Evolutionary conservation across 2,888 invertebrate species (phyloP).

Genomic region (Strigamia transsilvanica): DNA sequence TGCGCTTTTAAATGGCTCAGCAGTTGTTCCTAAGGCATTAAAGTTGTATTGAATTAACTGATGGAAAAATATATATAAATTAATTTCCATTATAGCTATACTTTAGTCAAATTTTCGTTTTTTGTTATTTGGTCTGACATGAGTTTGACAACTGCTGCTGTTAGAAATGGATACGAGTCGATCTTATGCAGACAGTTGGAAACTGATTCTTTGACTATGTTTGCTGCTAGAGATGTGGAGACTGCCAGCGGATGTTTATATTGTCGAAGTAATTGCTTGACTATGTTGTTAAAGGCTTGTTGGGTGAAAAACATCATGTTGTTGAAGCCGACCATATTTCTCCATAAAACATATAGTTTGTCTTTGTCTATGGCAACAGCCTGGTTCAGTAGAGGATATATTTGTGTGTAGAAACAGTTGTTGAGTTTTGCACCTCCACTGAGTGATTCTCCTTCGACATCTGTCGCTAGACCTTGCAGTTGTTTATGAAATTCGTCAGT

Average conservation of each 20-base stretch:
- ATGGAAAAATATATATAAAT: too few relatives aligned
- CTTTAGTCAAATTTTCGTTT: too few relatives aligned
- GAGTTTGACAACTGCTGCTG: too few relatives aligned
- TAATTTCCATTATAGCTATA: too few relatives aligned
- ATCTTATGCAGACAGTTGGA: not conserved
- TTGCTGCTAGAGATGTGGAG: not conserved
- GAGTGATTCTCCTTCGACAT: not conserved
- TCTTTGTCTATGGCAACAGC: not conserved
- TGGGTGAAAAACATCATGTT: constrained; percentile 9
- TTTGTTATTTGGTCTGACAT: too few relatives aligned
- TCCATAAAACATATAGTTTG: not conserved
- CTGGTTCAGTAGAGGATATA: not conserved
- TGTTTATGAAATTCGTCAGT: not conserved
- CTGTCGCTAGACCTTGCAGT: not conserved
- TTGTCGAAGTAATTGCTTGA: constrained; percentile 3
- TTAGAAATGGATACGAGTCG: not conserved
- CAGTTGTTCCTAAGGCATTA: not conserved
- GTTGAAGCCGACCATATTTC: constrained; percentile 5
- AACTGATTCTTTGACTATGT: not conserved
- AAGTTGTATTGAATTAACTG: too few relatives aligned
- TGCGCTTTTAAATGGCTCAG: not conserved
- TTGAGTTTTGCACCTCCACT: constrained; percentile 46
- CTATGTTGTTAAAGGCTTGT: constrained; percentile 11
- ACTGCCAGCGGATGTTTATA: not conserved
- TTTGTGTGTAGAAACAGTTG: constrained; percentile 25